These are phyloP conservation scores for Rhinolophus ferrumequinum DNA, from an alignment of 2,113 vertebrate genomes.

Conservation along the genomic window DNA sequence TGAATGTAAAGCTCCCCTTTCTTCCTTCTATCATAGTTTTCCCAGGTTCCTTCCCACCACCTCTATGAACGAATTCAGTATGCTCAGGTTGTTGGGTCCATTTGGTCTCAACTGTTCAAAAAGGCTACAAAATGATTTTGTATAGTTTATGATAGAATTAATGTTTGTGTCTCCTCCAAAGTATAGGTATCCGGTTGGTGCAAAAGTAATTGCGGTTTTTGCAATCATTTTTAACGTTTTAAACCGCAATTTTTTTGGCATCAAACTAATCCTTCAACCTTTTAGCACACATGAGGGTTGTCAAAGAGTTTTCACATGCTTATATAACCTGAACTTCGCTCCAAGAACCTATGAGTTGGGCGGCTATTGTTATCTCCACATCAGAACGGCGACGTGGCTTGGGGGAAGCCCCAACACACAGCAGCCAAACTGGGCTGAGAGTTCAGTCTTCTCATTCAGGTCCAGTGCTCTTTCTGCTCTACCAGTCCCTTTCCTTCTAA, in stretches of 20 bases:
- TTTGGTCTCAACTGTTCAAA: neutral
- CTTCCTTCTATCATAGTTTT: neutral
- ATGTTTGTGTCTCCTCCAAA: neutral
- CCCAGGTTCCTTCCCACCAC: neutral
- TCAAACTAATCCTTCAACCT: neutral
- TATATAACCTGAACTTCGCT: neutral
- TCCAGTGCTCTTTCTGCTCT: neutral
- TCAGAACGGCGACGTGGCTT: neutral
- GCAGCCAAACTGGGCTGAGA: neutral
- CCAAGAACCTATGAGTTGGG: neutral
- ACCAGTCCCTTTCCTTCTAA: neutral
- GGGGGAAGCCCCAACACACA: neutral
- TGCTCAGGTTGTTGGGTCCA: neutral
- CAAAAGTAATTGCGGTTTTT: no score
- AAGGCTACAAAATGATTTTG: neutral
- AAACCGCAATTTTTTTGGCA: no score
- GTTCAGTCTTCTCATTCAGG: neutral
- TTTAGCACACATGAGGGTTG: no score
- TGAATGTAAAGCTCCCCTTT: neutral
- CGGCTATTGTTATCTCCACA: neutral
- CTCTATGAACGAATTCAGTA: neutral
- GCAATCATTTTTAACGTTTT: no score
- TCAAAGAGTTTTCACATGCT: neutral
- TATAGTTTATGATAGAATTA: neutral
- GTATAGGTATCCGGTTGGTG: neutral